These are phyloP conservation scores for Peromyscus californicus DNA, from an alignment of 2,113 vertebrate genomes.

Conservation along the genomic window DNA sequence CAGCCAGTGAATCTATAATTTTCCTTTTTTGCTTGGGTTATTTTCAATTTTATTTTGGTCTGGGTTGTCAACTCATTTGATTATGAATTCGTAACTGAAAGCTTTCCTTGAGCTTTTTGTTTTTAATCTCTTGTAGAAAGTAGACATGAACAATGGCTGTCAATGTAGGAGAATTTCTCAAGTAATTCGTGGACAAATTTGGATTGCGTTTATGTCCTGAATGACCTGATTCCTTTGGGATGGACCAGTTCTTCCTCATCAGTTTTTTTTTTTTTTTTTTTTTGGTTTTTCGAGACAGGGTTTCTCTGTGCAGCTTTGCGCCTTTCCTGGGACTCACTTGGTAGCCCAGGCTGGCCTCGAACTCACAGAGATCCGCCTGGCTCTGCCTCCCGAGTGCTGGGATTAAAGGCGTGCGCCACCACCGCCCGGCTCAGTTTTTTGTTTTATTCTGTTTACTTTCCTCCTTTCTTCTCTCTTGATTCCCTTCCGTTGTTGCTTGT, in stretches of 20 bases:
- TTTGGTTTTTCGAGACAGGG: too few relatives aligned
- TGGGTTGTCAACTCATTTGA: neutral
- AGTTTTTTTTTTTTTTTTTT: neutral
- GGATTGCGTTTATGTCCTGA: neutral
- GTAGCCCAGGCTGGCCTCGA: too few relatives aligned
- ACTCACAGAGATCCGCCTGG: too few relatives aligned
- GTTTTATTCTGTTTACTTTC: neutral
- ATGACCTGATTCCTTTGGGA: neutral
- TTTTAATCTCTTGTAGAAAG: neutral
- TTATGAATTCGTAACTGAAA: neutral
- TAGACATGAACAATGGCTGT: neutral
- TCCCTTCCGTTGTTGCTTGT: neutral
- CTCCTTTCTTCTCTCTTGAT: neutral
- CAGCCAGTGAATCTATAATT: neutral
- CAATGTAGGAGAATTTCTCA: neutral
- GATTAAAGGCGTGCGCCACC: too few relatives aligned
- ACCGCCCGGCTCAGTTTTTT: too few relatives aligned
- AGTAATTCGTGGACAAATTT: neutral
- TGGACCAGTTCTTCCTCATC: neutral
- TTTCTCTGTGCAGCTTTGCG: too few relatives aligned
- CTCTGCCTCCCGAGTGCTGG: too few relatives aligned
- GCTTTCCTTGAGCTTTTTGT: neutral
- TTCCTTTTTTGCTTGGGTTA: neutral
- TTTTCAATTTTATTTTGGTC: neutral
- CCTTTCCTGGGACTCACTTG: too few relatives aligned